Conservation (phyloP, 1,140 invertebrate species). For the Chlorops oryzae region DNA sequence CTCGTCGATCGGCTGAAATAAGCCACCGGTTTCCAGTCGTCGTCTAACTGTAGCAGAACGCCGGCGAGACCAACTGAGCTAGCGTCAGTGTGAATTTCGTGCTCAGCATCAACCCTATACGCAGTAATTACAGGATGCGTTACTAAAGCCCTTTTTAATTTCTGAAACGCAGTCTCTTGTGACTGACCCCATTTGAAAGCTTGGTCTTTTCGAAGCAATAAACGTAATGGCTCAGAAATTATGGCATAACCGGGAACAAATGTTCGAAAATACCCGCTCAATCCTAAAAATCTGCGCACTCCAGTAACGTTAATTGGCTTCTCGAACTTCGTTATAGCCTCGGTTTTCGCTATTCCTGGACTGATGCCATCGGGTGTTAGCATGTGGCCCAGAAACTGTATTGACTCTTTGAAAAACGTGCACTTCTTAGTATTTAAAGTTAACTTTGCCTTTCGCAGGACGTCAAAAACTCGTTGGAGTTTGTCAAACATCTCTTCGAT, state of each 20-base stretch:
- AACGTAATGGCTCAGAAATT: slow-evolving; percentile 6
- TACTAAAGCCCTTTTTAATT: neutral
- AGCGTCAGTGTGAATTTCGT: slow-evolving; percentile 39
- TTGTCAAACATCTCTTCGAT: slow-evolving; percentile 4
- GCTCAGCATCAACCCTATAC: slow-evolving; percentile 18
- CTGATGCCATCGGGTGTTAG: slow-evolving; percentile 7
- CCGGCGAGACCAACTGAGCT: slow-evolving; percentile 6
- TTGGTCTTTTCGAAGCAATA: slow-evolving; percentile 8
- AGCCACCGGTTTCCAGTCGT: slow-evolving; percentile 28
- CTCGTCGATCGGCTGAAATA: slow-evolving; percentile 33
- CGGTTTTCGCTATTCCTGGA: slow-evolving; percentile 17
- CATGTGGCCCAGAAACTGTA: slow-evolving; percentile 11
- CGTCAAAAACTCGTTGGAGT: neutral
- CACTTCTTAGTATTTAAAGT: slow-evolving; percentile 49
- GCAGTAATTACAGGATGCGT: neutral
- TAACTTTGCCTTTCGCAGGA: slow-evolving; percentile 22
- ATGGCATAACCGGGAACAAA: slow-evolving; percentile 9
- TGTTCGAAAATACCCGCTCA: slow-evolving; percentile 10
- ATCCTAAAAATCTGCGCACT: slow-evolving; percentile 5
- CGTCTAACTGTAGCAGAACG: slow-evolving; percentile 5
- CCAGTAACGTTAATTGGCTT: slow-evolving; percentile 4
- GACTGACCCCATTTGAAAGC: neutral
- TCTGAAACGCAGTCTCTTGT: neutral
- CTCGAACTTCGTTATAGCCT: slow-evolving; percentile 14
- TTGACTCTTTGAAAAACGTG: slow-evolving; percentile 35